phyloP scores from a whole-genome alignment of 2,888 invertebrate genomes.

The Catocala fraxini region DNA sequence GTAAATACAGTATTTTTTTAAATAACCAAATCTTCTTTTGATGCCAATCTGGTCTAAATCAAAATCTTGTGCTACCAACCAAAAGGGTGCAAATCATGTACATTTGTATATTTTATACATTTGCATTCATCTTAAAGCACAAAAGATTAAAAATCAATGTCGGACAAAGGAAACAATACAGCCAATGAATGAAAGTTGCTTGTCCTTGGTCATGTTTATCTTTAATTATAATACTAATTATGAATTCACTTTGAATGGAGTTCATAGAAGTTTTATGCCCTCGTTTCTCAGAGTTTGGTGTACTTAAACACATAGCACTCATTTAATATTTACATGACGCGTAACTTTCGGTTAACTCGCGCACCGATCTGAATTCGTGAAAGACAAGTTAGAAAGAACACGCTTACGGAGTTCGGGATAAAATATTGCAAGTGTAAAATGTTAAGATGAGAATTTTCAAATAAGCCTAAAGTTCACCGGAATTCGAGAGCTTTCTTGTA shows the following conservation, averaged over 20 bases:
- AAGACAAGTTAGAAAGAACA: conserved; percentile 31
- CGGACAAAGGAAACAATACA: not conserved
- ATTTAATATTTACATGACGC: conserved; percentile 53
- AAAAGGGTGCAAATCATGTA: no score
- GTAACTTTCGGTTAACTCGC: conserved; percentile 40
- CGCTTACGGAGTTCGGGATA: conserved; percentile 12
- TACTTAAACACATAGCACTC: conserved; percentile 54
- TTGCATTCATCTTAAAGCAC: no score
- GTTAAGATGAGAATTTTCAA: conserved; percentile 5
- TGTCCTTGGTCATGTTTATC: not conserved
- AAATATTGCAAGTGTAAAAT: conserved; percentile 10
- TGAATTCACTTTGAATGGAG: conserved; percentile 45
- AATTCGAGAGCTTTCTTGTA: not conserved
- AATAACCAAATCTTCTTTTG: no score
- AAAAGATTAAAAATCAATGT: not conserved
- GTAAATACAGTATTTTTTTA: no score
- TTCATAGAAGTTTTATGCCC: conserved; percentile 48
- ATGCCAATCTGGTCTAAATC: no score
- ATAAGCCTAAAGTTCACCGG: not conserved
- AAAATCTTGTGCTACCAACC: no score
- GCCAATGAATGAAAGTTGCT: conserved; percentile 6
- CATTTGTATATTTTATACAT: no score
- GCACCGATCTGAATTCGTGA: conserved; percentile 37
- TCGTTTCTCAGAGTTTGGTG: conserved; percentile 34
- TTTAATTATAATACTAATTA: conserved; percentile 45